phyloP scores from a whole-genome alignment of 2,888 invertebrate genomes.

The Mantis religiosa region DNA sequence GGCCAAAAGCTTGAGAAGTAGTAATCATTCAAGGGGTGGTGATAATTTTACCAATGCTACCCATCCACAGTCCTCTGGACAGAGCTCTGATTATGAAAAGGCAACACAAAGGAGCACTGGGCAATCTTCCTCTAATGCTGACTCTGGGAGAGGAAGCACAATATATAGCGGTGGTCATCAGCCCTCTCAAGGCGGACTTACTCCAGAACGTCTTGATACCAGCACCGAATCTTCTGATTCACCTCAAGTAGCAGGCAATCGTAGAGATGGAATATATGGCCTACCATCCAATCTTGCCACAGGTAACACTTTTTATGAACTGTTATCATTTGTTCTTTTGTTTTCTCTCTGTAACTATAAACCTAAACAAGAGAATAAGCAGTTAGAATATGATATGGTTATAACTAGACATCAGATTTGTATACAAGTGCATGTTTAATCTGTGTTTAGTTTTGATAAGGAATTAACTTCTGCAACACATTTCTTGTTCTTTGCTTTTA shows the following conservation, averaged over 20 bases:
- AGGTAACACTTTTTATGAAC: not conserved
- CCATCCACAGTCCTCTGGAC: constrained; percentile 26
- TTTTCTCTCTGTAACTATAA: too few species aligned
- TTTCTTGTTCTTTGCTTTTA: too few species aligned
- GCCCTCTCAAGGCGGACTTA: constrained; percentile 16
- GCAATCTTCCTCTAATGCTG: constrained; percentile 69
- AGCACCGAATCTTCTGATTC: constrained; percentile 32
- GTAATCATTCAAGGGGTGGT: not conserved
- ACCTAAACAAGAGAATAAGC: too few species aligned
- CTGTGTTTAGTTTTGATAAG: too few species aligned
- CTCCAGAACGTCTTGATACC: constrained; percentile 31
- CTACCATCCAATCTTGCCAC: not conserved
- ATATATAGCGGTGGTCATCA: constrained; percentile 65
- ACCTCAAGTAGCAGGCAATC: not conserved
- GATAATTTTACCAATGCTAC: not conserved
- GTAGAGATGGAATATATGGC: constrained; percentile 10
- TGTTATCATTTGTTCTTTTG: too few species aligned
- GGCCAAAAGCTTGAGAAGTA: not conserved
- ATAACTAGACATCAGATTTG: too few species aligned
- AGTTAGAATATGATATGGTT: too few species aligned
- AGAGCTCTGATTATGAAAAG: constrained; percentile 64
- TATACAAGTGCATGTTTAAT: too few species aligned
- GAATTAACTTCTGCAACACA: too few species aligned
- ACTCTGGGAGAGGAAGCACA: constrained; percentile 76
- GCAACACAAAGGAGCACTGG: constrained; percentile 49